Evolutionary conservation across 2,113 vertebrate genomes (phyloP).

Genomic region (Cottus gobio): DNA sequence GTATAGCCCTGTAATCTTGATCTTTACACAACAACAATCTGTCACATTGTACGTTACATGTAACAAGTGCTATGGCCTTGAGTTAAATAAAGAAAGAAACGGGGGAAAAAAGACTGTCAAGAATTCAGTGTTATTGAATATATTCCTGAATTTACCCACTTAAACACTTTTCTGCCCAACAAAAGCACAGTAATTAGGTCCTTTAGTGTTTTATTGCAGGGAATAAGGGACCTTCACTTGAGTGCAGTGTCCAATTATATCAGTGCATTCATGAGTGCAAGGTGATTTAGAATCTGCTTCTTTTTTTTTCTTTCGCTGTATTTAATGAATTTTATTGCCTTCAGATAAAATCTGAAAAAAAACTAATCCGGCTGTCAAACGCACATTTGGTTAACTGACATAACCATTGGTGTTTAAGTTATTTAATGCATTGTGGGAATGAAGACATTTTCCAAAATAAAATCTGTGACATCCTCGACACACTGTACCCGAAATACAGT

Average conservation of each 20-base stretch:
- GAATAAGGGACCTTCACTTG: not conserved
- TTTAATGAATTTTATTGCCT: not conserved
- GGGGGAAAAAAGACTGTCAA: not conserved
- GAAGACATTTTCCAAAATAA: not conserved
- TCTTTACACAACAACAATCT: not conserved
- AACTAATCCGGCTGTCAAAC: not conserved
- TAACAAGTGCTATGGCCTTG: not conserved
- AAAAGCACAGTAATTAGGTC: slow-evolving; percentile 4
- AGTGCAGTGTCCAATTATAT: slow-evolving; percentile 4
- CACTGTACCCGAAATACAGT: not conserved
- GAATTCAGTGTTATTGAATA: not conserved
- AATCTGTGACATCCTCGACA: not conserved
- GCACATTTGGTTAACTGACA: not conserved
- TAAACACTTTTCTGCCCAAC: not conserved
- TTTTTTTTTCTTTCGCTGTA: not conserved
- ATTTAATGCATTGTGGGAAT: not conserved
- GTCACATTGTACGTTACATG: not conserved
- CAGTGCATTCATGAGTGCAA: not conserved
- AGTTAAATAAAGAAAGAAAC: not conserved
- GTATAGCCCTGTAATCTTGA: not conserved
- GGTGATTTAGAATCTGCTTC: not conserved
- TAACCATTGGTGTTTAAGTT: not conserved
- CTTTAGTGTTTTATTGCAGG: not conserved
- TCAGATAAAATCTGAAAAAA: not conserved
- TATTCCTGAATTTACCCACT: not conserved